A percentile compares a stretch with the other conserved stretches of the same genome.
phyloP scores from a whole-genome alignment of 2,113 vertebrate species.

The Recurvirostra avosetta region DNA sequence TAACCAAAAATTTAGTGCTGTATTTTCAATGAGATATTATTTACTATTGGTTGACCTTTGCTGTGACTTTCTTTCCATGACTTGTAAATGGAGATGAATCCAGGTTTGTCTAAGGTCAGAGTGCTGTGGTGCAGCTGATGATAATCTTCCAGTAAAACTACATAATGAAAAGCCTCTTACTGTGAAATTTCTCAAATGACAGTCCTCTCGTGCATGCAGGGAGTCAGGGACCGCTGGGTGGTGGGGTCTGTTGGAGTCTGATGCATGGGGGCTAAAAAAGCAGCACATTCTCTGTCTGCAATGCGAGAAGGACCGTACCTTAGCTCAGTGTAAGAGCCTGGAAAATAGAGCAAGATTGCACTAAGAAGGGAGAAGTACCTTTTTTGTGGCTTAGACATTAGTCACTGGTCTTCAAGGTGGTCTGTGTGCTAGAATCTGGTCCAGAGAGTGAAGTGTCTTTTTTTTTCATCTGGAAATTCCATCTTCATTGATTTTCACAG shows the following conservation, averaged over 20 bases:
- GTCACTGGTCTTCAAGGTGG: background rate
- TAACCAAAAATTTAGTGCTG: background rate
- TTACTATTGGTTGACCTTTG: background rate
- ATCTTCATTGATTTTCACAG: background rate
- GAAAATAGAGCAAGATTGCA: background rate
- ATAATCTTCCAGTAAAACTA: background rate
- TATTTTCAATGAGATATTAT: background rate
- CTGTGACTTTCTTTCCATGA: background rate
- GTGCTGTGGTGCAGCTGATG: background rate
- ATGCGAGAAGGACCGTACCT: background rate
- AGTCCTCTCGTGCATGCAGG: background rate
- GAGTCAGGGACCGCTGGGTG: background rate
- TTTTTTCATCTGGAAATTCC: background rate
- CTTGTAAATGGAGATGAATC: background rate
- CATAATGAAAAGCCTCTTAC: background rate
- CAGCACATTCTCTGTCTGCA: background rate
- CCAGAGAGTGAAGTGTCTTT: background rate
- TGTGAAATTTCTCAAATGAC: background rate
- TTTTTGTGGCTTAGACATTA: background rate
- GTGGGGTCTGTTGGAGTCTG: background rate
- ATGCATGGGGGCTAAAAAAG: background rate
- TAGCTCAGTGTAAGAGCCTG: background rate
- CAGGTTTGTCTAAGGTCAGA: background rate
- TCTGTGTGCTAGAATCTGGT: background rate
- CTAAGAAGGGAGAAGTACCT: background rate